These are phyloP conservation scores for Endomychus coccineus DNA, from an alignment of 2,888 invertebrate species.

Conservation along the genomic window DNA sequence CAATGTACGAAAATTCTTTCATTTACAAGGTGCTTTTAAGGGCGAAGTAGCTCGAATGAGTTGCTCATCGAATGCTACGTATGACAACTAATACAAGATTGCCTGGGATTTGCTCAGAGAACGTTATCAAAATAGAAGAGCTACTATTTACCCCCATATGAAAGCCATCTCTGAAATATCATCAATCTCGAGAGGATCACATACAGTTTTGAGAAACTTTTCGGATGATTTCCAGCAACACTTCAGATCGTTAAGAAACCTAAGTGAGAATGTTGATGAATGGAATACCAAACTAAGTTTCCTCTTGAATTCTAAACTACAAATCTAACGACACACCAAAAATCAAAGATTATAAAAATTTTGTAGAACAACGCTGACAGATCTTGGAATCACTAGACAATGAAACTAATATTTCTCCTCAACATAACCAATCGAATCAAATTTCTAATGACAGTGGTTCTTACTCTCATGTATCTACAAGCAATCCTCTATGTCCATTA, in stretches of 20 bases:
- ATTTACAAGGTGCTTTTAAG: slow-evolving; percentile 1
- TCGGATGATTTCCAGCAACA: slow-evolving; percentile 2
- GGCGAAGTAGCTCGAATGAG: slow-evolving; percentile 6
- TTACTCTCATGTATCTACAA: no score
- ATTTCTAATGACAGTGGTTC: no score
- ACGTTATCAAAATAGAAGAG: slow-evolving; percentile 5
- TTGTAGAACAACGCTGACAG: no score
- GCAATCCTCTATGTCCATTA: no score
- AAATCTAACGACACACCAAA: no score
- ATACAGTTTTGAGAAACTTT: background rate
- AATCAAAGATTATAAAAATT: no score
- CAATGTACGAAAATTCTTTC: slow-evolving; percentile 4
- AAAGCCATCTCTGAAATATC: slow-evolving; percentile 6
- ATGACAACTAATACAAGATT: slow-evolving; percentile 6
- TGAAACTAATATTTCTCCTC: no score
- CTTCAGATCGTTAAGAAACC: background rate
- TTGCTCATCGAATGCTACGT: background rate
- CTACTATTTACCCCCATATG: background rate
- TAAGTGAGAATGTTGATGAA: slow-evolving; percentile 1
- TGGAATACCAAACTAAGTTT: slow-evolving; percentile 6
- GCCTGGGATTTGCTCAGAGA: slow-evolving; percentile 6
- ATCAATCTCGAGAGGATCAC: background rate
- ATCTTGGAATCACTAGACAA: no score
- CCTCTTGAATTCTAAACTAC: slow-evolving; percentile 1
- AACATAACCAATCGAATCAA: no score